phyloP scores from a whole-genome alignment of 2,888 invertebrate genomes.

The Cephus pygmeus region DNA sequence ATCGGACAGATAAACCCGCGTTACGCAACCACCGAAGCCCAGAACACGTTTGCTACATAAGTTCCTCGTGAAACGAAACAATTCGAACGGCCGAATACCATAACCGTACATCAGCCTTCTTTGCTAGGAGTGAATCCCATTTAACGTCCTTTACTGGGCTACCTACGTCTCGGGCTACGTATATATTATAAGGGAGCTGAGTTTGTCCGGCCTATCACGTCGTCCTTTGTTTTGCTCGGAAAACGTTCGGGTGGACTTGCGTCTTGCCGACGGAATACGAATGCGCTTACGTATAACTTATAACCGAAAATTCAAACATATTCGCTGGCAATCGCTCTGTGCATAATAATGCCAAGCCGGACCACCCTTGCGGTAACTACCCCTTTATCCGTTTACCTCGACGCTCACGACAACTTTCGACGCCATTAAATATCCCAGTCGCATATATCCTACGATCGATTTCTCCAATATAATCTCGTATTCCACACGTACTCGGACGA shows the following conservation, averaged over 20 bases:
- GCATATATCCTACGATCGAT: no score
- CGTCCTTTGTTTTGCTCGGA: slow-evolving; percentile 38
- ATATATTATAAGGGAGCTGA: no score
- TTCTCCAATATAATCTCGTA: no score
- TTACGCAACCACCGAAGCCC: slow-evolving; percentile 37
- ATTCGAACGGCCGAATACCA: slow-evolving; percentile 31
- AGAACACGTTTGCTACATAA: slow-evolving; percentile 32
- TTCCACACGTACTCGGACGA: no score
- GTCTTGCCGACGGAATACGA: slow-evolving; percentile 37
- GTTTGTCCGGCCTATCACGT: neutral
- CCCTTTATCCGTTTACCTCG: no score
- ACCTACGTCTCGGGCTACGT: slow-evolving; percentile 25
- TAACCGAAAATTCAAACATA: slow-evolving; percentile 36
- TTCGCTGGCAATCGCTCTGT: slow-evolving; percentile 38
- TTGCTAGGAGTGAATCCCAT: slow-evolving; percentile 33
- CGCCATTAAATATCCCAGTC: no score
- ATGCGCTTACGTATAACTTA: slow-evolving; percentile 28
- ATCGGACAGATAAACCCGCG: slow-evolving; percentile 30
- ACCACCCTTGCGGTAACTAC: no score
- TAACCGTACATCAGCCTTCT: slow-evolving; percentile 38
- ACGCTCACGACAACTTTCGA: no score
- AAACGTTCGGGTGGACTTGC: slow-evolving; percentile 22
- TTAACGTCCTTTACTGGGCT: slow-evolving; percentile 15
- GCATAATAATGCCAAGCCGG: slow-evolving; percentile 40
- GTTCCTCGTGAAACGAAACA: slow-evolving; percentile 27